A percentile compares a stretch with the other conserved stretches of the same genome.
Evolutionary conservation across 2,797 vertebrate species (phyloP).

Genomic region (Echeneis naucrates): DNA sequence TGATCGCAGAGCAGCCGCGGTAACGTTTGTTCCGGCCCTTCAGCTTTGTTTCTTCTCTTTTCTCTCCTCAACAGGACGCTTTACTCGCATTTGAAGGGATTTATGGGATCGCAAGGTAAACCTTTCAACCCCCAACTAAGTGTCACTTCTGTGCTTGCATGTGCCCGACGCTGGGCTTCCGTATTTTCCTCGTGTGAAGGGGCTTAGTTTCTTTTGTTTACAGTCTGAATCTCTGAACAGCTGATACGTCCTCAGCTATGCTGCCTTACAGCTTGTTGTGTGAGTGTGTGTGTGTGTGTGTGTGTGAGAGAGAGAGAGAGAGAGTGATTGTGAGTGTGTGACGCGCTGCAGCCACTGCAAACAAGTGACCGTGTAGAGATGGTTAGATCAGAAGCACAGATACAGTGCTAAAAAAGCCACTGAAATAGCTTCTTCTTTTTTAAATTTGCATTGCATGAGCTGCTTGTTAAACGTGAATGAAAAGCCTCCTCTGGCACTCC

Average conservation of each 20-base stretch:
- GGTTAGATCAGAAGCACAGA: neutral
- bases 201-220: slow-evolving; percentile 81
- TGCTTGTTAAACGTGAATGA: neutral
- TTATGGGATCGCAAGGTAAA: slow-evolving; percentile 90
- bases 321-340: slow-evolving; percentile 51
- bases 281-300: slow-evolving; percentile 23
- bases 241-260: slow-evolving; percentile 71
- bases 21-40: slow-evolving; percentile 44
- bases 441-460: neutral
- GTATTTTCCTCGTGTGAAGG: slow-evolving; percentile 21
- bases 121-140: neutral
- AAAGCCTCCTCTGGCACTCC: slow-evolving; percentile 11
- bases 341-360: slow-evolving; percentile 41
- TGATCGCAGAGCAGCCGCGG: slow-evolving; percentile 40
- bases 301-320: too few species aligned
- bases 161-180: slow-evolving; percentile 23
- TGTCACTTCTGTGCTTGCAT: slow-evolving; percentile 38
- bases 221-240: slow-evolving; percentile 76
- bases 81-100: slow-evolving; percentile 79
- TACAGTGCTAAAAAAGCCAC: neutral
- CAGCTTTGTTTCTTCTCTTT: slow-evolving; percentile 53
- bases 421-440: neutral
- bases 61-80: slow-evolving; percentile 80
- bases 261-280: slow-evolving; percentile 63
- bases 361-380: neutral